A percentile compares a stretch with the other conserved stretches of the same genome.
Evolutionary conservation across 2,113 vertebrate species (phyloP).

Genomic region (Uria lomvia): DNA sequence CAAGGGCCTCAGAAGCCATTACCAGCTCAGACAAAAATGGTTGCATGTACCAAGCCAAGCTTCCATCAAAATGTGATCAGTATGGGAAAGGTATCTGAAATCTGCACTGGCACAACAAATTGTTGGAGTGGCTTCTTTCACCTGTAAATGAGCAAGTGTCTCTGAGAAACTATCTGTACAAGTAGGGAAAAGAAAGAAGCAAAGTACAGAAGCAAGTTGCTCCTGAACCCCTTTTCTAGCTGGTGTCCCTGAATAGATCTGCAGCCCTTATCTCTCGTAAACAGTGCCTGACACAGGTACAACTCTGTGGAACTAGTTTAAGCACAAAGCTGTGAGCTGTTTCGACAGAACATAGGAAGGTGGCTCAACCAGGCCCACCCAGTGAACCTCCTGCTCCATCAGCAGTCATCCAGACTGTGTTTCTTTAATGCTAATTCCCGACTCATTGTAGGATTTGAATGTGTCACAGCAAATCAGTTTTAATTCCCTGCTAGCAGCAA

Average conservation of each 20-base stretch:
- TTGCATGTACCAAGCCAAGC: background rate
- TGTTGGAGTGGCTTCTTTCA: background rate
- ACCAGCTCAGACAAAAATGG: background rate
- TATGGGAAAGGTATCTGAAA: background rate
- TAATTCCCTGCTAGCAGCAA: conserved; percentile 24
- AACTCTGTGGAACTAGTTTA: background rate
- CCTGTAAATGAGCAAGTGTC: background rate
- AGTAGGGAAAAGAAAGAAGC: background rate
- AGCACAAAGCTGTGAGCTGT: background rate
- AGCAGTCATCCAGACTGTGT: background rate
- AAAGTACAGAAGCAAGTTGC: background rate
- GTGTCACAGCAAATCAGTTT: conserved; percentile 30
- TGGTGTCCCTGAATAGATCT: background rate
- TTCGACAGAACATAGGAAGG: background rate
- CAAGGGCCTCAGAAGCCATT: background rate
- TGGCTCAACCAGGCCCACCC: background rate
- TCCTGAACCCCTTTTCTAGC: background rate
- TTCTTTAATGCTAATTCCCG: conserved; percentile 6
- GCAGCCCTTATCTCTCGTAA: background rate
- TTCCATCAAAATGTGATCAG: background rate
- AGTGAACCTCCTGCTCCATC: background rate
- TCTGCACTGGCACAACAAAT: background rate
- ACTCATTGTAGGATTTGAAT: conserved; percentile 12
- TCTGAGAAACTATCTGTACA: background rate
- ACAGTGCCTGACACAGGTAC: background rate